These are phyloP conservation scores for Platyscapa corneri DNA, from an alignment of 1,140 invertebrate genomes.

Conservation along the genomic window DNA sequence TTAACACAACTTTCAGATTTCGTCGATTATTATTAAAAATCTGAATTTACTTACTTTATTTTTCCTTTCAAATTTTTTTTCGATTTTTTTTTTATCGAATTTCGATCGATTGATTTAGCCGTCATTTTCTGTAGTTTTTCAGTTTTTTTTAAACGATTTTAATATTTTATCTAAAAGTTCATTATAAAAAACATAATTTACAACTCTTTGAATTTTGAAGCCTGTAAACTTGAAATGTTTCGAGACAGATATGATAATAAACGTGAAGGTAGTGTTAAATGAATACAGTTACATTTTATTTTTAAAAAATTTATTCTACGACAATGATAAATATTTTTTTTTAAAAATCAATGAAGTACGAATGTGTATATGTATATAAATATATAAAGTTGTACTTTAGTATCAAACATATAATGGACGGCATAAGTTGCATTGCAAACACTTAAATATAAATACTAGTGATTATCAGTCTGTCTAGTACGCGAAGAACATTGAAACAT, in stretches of 20 bases:
- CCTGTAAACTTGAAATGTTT: not conserved
- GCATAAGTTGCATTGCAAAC: slow-evolving; percentile 4
- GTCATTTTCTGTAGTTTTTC: slow-evolving; percentile 15
- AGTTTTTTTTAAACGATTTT: too few species aligned
- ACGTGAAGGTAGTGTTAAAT: slow-evolving; percentile 35
- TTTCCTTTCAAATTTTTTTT: slow-evolving; percentile 24
- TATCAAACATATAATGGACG: slow-evolving; percentile 32
- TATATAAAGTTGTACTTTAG: slow-evolving; percentile 16
- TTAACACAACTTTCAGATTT: too few species aligned
- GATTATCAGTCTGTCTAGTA: slow-evolving; percentile 6
- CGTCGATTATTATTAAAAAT: too few species aligned
- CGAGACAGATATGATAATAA: not conserved
- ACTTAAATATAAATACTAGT: not conserved
- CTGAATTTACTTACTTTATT: not conserved
- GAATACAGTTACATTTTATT: slow-evolving; percentile 38
- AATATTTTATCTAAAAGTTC: too few species aligned
- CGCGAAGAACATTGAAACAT: not conserved
- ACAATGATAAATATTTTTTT: slow-evolving; percentile 5
- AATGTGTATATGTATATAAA: slow-evolving; percentile 33
- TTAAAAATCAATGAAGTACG: slow-evolving; percentile 25
- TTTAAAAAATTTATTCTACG: slow-evolving; percentile 36
- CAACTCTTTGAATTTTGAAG: not conserved
- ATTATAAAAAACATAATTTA: too few species aligned
- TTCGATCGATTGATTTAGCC: not conserved
- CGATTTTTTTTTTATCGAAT: not conserved